Base-by-base conservation (phyloP, 37 sponge, comb jelly and placozoan genomes). In the Dysidea cf. avara region DNA sequence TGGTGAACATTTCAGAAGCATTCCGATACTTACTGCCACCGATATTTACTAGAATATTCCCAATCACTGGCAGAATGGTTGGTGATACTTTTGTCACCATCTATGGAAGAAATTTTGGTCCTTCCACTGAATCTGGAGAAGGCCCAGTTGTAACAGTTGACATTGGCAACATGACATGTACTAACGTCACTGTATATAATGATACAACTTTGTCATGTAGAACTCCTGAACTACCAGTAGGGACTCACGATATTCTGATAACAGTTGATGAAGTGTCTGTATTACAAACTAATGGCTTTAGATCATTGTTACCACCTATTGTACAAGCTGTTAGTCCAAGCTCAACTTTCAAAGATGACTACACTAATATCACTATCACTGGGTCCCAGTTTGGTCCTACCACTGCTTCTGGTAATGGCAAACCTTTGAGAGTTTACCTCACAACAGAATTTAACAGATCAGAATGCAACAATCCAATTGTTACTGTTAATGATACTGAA, bases 11-110 rank as follows among this genome's bases (percentile, higher is more conserved):
- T 12, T 33, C 88, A 28, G 37, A 68, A 7, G 95, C 82, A 2
- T 94, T 79, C 85, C 82, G 87, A 17, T 94, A 94, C 76, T 79
- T 94, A 0, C 64, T 71, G 38, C 81, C 87, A 38, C 95, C 95
- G 0, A 70, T 74, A 11, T 85, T 94, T 51, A 43, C 40, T 20
- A 34, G 72, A 7, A 25, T 94, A 5, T 94, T 81, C 56, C 95
- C 95, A 18, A 79, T 63, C 1, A 66, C 79, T 39, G 91, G 66
- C 22, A 74, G 88, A 22, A 43, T 36, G 29, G 54, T 56, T 59
- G 95, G 95, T 12, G 85, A 71, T 40, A 90, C 95, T 29, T 53
- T 74, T 12, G 26, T 94, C 24, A 84, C 87, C 35, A 39, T 94
- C 0, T 78, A 28, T 72, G 95, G 95, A 1, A 39, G 73, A 11